Evolutionary conservation across 1,140 invertebrate genomes (phyloP), one percentile per base, ranked within the genome.

Genomic region (Subanguina moxae): DNA sequence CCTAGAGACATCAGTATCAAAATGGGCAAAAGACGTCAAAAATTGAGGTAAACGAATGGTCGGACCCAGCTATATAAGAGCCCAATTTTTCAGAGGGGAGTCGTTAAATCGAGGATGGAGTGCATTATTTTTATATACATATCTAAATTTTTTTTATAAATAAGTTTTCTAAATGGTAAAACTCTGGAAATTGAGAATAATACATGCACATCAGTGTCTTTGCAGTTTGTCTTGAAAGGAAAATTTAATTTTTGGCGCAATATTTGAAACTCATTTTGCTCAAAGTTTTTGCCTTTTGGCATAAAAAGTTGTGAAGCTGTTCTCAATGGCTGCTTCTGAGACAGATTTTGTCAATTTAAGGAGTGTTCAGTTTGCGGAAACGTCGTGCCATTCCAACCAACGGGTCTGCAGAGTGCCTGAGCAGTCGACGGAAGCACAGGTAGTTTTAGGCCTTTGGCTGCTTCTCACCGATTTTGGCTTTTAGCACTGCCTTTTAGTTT

Each of bases 301-400:
- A 5, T 38, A 38, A 38, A 38, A 38, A 38, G 32, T 38, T 38
- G 32, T 38, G 11, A 38, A 38, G 32, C 3, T 52, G 48, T 52
- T 21, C 48, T 45, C 1, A 52, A 52, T 52, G n/a, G 48, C 48
- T 52, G 48, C n/a, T 52, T 25, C n/a, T 21, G 48, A 21, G n/a
- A 52, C 48, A 15, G 48, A 52, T 7, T 52, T 52, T 52, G 15
- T 38, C 3, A 38, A 52, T 52, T 52, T 52, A 52, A 52, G 48
- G 48, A 52, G 48, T 52, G 48, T 52, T 3, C 48, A 52, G n/a
- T 52, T 21, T 52, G 48, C 48, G n/a, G 48, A 52, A 21, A 8
- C 48, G 3, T 15, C 48, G 48, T 21, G 3, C 15, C n/a, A 52
- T 3, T 3, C 48, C 48, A 25, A 25, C 8, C 48, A 52, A 25